These are phyloP conservation scores for Halcyon malimbica DNA, from an alignment of 2,113 vertebrate species.

Conservation along the genomic window DNA sequence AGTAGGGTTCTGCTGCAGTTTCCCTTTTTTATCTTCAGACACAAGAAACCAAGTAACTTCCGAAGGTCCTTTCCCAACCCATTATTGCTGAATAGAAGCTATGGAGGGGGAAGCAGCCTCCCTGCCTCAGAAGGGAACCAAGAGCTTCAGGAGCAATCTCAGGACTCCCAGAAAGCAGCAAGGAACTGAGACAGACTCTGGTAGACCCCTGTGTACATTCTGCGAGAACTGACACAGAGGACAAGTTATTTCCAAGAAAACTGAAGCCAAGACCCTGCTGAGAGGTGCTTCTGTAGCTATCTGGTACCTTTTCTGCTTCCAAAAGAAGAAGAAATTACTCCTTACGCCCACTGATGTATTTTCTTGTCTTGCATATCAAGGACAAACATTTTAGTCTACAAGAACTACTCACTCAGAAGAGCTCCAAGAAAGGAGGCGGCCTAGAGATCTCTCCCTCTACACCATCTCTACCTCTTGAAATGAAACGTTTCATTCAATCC, in stretches of 20 bases:
- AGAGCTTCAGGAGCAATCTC: not conserved
- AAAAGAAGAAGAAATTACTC: not conserved
- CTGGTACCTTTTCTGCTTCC: not conserved
- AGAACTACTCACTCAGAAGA: not conserved
- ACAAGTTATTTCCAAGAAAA: not conserved
- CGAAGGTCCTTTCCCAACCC: not conserved
- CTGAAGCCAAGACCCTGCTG: not conserved
- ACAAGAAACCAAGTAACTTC: not conserved
- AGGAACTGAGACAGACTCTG: not conserved
- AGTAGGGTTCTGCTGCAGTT: not conserved
- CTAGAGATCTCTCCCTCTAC: not conserved
- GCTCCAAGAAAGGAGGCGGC: not conserved
- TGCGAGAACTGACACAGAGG: not conserved
- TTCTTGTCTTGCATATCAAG: not conserved
- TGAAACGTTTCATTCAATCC: not conserved
- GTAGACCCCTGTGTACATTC: fast-evolving
- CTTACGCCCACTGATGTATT: not conserved
- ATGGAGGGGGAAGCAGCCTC: not conserved
- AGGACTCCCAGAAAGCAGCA: not conserved
- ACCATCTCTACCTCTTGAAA: not conserved
- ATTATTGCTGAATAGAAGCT: not conserved
- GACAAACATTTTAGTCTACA: not conserved
- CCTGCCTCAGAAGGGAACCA: not conserved
- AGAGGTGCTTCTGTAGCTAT: not conserved
- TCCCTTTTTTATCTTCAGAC: not conserved